Evolutionary conservation across 2,888 invertebrate genomes (phyloP), one percentile per base, ranked within the genome.

Genomic region (Entomobrya proxima): DNA sequence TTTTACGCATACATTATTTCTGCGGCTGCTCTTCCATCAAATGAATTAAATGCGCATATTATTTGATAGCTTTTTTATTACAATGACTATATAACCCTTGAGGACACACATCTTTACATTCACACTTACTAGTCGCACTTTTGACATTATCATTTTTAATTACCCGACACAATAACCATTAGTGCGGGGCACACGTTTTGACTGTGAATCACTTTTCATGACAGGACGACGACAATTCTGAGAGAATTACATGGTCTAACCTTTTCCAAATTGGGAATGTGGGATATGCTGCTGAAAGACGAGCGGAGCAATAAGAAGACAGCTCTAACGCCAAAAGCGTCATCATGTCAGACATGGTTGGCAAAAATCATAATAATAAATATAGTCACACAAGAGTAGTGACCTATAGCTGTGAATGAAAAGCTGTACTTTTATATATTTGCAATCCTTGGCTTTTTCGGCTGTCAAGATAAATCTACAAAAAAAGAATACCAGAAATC

Each of bases 71-170:
- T 67, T 67, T 24, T 67, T 67, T 37, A 15, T 32, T 67, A 81
- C 74, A 81, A 81, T 81, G 50, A 74, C 61, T 81, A 27, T 58
- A 58, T 30, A 30, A 47, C 74, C 61, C 81, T 47, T 27, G 52
- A 47, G 81, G 81, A 74, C 47, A 81, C 37, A 44, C 18, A 64
- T 30, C 69, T 40, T 58, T 11, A 27, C 5, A 30, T 15, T 30
- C 58, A 58, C 58, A 58, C 67, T 67, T 24, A 1, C 37, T 21
- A 50, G 82, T 32, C 86, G 86, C 80, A 69, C 83, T 86, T 86
- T 83, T 86, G 83, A 85, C 87, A 85, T 87, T 87, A 87, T 87
- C 78, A 61, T 85, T 87, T 87, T 86, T 87, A 87, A 87, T 87
- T 87, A 87, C 83, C 75, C 75, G 37, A 80, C 79, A 85, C 85